phyloP scores from a whole-genome alignment of 2,888 invertebrate species.

The Bhutanitis thaidina region DNA sequence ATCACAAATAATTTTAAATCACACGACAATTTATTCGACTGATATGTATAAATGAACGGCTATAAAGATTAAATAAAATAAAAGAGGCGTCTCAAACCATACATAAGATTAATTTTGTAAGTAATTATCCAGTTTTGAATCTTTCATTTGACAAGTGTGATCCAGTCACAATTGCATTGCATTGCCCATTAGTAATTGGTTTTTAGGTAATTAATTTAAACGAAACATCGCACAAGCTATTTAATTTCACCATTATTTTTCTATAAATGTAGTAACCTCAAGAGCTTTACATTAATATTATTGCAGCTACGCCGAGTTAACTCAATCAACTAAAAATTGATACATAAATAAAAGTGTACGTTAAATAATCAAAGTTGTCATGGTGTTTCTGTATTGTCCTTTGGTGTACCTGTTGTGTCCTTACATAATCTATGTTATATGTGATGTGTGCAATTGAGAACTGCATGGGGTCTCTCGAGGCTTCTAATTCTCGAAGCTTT shows the following conservation, averaged over 20 bases:
- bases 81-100: no score
- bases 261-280: no score
- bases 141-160: not conserved
- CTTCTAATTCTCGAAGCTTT: constrained; percentile 34
- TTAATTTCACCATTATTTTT: no score
- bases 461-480: constrained; percentile 48
- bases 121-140: not conserved
- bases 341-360: not conserved
- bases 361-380: not conserved
- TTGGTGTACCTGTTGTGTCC: constrained; percentile 20
- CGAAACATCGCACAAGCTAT: no score
- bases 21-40: no score
- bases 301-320: not conserved
- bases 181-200: no score
- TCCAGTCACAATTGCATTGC: not conserved
- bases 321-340: not conserved
- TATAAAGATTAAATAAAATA: no score
- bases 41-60: no score
- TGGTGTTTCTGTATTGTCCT: constrained; percentile 30
- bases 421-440: constrained; percentile 22
- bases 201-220: not conserved
- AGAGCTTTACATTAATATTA: not conserved
- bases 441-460: constrained; percentile 46
- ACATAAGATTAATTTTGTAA: no score
- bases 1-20: no score